Conservation (phyloP, 2,797 vertebrate species). For the Oceanodroma leucorhoa region DNA sequence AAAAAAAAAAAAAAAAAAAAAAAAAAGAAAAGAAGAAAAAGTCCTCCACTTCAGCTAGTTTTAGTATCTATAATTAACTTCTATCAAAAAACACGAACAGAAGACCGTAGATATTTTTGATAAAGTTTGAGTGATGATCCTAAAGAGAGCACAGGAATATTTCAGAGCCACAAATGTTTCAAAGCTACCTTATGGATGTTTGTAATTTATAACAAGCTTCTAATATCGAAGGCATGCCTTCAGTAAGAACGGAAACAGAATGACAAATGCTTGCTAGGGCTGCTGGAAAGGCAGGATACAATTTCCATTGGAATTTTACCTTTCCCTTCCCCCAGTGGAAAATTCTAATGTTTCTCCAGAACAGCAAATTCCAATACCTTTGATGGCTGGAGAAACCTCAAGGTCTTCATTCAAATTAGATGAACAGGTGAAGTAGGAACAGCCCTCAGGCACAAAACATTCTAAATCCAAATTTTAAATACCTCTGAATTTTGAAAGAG, state of each 20-base stretch:
- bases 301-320: slow-evolving; percentile 53
- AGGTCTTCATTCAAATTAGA: slow-evolving; percentile 36
- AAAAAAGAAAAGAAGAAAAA: accelerated
- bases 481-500: slow-evolving; percentile 7
- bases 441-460: neutral
- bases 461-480: slow-evolving; percentile 49
- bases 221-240: slow-evolving; percentile 9
- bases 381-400: slow-evolving; percentile 13
- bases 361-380: slow-evolving; percentile 31
- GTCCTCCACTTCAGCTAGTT: neutral
- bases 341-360: slow-evolving; percentile 18
- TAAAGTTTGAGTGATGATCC: neutral
- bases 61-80: slow-evolving; percentile 29
- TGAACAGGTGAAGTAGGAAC: neutral
- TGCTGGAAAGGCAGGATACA: slow-evolving; percentile 5
- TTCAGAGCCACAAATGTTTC: neutral
- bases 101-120: neutral
- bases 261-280: neutral
- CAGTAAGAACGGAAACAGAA: neutral
- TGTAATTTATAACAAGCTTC: slow-evolving; percentile 7
- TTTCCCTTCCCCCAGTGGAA: slow-evolving; percentile 26
- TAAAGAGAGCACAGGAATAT: neutral
- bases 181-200: neutral
- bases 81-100: slow-evolving; percentile 6
- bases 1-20: too few relatives aligned